Percentiles rank a stretch among this genome's conserved stretches.
phyloP scores from a whole-genome alignment of 2,888 invertebrate genomes.

The Heteromurus nitidus region DNA sequence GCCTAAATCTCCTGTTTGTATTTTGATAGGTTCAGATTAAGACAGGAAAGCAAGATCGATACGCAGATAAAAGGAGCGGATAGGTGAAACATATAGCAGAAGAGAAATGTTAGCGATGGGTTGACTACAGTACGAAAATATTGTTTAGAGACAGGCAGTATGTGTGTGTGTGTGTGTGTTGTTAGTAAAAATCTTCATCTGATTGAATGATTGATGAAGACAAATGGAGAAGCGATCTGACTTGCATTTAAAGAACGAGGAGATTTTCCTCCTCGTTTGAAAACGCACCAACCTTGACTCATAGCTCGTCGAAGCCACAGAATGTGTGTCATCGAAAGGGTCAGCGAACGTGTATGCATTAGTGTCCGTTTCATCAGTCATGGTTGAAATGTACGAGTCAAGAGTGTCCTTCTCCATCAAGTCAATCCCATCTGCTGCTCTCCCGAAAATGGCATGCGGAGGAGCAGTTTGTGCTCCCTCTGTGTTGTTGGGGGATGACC shows the following conservation, averaged over 20 bases:
- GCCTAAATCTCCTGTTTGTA: no score
- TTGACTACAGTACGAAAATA: not conserved
- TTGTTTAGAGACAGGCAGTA: not conserved
- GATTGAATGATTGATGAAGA: slow-evolving; percentile 59
- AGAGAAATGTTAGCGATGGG: no score
- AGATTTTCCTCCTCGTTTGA: slow-evolving; percentile 27
- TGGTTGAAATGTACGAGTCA: slow-evolving; percentile 69
- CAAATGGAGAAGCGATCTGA: slow-evolving; percentile 48
- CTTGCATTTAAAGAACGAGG: slow-evolving; percentile 24
- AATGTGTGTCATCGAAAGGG: slow-evolving; percentile 69
- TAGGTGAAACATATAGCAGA: no score
- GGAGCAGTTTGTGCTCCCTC: slow-evolving; percentile 23
- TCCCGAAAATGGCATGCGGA: slow-evolving; percentile 43
- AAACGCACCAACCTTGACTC: slow-evolving; percentile 68
- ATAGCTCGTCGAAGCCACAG: slow-evolving; percentile 71
- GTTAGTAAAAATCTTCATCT: not conserved
- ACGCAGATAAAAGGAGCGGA: no score
- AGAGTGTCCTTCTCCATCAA: slow-evolving; percentile 65
- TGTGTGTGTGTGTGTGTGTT: no score
- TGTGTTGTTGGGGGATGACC: slow-evolving; percentile 18
- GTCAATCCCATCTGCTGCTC: slow-evolving; percentile 33
- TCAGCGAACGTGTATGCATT: slow-evolving; percentile 72
- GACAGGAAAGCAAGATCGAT: no score
- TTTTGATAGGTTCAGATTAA: no score
- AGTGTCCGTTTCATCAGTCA: slow-evolving; percentile 71